phyloP scores from a whole-genome alignment of 2,113 vertebrate genomes.

The Castor canadensis region DNA sequence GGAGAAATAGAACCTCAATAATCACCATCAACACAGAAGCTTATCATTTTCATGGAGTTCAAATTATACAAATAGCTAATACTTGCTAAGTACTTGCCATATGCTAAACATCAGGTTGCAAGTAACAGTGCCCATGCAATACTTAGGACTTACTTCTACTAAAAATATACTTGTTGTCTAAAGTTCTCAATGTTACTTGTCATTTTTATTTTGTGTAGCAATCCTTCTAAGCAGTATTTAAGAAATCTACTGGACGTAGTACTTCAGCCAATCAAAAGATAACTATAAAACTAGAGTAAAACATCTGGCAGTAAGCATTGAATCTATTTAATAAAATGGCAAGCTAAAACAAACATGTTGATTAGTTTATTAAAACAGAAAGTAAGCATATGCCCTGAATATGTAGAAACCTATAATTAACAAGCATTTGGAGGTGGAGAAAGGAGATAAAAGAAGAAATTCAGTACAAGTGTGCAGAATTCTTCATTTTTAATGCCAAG shows the following conservation, averaged over 20 bases:
- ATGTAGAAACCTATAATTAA: neutral
- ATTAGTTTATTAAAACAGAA: conserved; percentile 27
- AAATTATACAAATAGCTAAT: conserved; percentile 36
- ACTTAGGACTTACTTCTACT: neutral
- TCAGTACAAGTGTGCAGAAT: neutral
- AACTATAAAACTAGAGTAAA: conserved; percentile 47
- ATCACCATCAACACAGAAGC: neutral
- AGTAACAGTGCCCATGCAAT: neutral
- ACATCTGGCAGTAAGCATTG: conserved; percentile 14
- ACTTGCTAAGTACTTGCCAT: neutral
- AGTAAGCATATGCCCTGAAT: neutral
- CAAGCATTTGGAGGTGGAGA: neutral
- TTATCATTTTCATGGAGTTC: conserved; percentile 3
- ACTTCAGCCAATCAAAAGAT: neutral
- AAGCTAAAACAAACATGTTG: neutral
- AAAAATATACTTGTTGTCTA: neutral
- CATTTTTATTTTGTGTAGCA: conserved; percentile 43
- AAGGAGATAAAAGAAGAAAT: neutral
- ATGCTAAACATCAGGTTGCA: conserved; percentile 1
- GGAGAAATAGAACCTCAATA: conserved; percentile 16
- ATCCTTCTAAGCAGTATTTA: conserved; percentile 36
- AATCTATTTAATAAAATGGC: neutral
- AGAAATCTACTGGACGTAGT: neutral
- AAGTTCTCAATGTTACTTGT: conserved; percentile 41
- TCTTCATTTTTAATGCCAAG: neutral